These are phyloP conservation scores for Alcedo quadribrachys DNA, from an alignment of 2,797 vertebrate genomes.

Conservation along the genomic window DNA sequence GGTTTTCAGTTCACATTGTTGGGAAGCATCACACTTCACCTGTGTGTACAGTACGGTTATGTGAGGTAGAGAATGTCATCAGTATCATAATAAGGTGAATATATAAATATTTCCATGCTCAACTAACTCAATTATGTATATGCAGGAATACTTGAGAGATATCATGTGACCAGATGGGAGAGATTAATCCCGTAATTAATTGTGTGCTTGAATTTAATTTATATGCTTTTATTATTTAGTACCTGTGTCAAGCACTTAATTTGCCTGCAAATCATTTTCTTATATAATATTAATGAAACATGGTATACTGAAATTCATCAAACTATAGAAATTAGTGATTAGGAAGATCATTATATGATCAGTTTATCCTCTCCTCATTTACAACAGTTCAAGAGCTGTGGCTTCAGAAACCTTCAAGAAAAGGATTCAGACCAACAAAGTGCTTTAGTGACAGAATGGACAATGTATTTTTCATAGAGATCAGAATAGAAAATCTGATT, in stretches of 20 bases:
- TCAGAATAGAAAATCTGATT: not conserved
- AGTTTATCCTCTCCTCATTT: slow-evolving; percentile 5
- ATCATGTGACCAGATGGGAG: slow-evolving; percentile 1
- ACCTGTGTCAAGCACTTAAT: slow-evolving; percentile 67
- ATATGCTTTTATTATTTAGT: slow-evolving; percentile 64
- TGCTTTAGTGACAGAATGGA: not conserved
- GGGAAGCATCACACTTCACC: not conserved
- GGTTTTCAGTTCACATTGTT: not conserved
- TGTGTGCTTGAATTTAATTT: slow-evolving; percentile 36
- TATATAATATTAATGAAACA: slow-evolving; percentile 56
- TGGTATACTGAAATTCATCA: slow-evolving; percentile 52
- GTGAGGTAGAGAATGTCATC: not conserved
- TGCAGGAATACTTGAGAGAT: not conserved
- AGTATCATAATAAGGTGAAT: not conserved
- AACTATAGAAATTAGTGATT: slow-evolving; percentile 40
- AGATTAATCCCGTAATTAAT: slow-evolving; percentile 42
- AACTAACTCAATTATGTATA: not conserved
- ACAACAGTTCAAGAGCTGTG: not conserved
- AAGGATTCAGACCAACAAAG: not conserved
- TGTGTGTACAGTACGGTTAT: not conserved
- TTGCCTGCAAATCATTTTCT: slow-evolving; percentile 40
- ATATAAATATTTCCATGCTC: not conserved
- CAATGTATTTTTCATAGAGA: not conserved
- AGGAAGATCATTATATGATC: slow-evolving; percentile 23
- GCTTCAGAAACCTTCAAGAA: not conserved